Evolutionary conservation across 2,797 vertebrate species (phyloP).

Genomic region (Leucoraja ocellata): DNA sequence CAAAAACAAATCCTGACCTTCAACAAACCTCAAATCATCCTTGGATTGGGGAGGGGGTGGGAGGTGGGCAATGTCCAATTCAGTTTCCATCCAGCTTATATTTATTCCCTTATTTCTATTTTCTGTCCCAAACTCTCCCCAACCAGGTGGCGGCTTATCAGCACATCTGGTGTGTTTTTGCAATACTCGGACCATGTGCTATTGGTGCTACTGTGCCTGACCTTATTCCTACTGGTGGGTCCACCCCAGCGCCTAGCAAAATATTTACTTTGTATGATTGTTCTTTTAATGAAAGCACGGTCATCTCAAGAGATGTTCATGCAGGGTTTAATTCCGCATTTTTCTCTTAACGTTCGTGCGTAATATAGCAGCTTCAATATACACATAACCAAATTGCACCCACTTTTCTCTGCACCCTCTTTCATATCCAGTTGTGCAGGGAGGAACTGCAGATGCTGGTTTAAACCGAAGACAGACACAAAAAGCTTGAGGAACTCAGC

Average conservation of each 20-base stretch:
- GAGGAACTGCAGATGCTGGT: too few species aligned
- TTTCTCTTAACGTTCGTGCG: neutral
- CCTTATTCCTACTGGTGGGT: neutral
- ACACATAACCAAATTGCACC: neutral
- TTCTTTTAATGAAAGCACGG: neutral
- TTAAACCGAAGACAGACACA: too few species aligned
- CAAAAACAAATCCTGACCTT: slow-evolving; percentile 20
- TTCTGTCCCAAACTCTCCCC: neutral
- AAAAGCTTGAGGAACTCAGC: too few species aligned
- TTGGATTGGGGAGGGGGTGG: neutral
- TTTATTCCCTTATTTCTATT: neutral
- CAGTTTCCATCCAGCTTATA: neutral
- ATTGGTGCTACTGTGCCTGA: neutral
- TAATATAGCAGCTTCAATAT: neutral
- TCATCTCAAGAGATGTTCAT: neutral
- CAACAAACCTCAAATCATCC: neutral
- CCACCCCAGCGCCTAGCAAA: neutral
- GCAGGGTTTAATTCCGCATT: neutral
- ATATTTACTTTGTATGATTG: neutral
- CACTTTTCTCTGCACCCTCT: neutral
- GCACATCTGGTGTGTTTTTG: neutral
- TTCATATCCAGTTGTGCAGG: neutral
- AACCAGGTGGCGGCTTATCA: neutral
- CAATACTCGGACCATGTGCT: neutral
- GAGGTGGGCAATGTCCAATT: neutral